Base-by-base conservation (phyloP, 2,797 vertebrate genomes). In the Lepus townsendii region DNA sequence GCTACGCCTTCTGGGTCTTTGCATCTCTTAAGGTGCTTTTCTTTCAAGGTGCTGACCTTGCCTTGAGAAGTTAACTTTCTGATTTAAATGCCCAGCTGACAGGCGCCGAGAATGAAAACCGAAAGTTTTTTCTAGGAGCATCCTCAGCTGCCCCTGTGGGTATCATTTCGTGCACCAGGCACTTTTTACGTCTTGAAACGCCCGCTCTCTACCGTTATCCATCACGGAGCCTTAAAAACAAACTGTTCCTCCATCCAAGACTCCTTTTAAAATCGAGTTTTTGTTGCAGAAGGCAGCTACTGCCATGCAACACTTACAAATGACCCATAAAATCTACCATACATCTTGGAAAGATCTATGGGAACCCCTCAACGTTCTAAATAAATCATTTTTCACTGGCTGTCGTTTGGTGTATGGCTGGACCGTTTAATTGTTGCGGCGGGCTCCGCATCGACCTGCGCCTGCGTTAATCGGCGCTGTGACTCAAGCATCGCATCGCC, bases 391-490 rank as follows among this genome's bases (percentile, higher is more conserved):
- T 96, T 94, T 96, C 91, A 96, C 62, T 80, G 88, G 63, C 66
- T 92, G 66, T 72, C 30, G 2, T 92, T 92, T 97, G 97, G 96
- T 95, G 88, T 84, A 92, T 87, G 63, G 52, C 63, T 47, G 85
- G 72, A 65, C 75, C 79, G 66, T 90, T 75, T 93, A 90, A 95
- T 97, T 95, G 80, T 89, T 87, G 71, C 89, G 89, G 89, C 63
- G 63, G 86, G 57, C 50, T 90, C 63, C 38, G 88, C 82, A 63
- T 92, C 95, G 89, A 83, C 92, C 76, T 52, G 66, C 76, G 86
- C 84, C 97, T 93, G 83, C 96, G 90, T 96, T 97, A 83, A 95
- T 96, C 95, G 94, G 80, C 95, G n/a, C 86, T 83, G 93, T 88
- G 96, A 94, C 93, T 94, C 96, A 87, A 78, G 92, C 96, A 84